Evolutionary conservation across 2,888 invertebrate species (phyloP).

Genomic region (Drosophila acutilabella): DNA sequence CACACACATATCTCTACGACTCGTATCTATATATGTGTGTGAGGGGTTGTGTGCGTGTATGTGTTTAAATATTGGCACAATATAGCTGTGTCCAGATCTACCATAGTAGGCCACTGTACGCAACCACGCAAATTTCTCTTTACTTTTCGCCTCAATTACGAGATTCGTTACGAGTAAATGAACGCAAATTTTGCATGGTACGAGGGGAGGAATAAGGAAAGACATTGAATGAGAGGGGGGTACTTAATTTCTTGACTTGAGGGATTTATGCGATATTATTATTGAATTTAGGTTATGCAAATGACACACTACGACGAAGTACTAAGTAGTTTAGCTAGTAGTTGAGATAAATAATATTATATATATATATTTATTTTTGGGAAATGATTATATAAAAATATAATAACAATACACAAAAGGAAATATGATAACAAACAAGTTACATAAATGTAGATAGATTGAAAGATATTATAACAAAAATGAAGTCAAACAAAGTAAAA

Average conservation of each 20-base stretch:
- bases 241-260: constrained; percentile 26
- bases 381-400: constrained; percentile 39
- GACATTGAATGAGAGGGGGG: not conserved
- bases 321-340: constrained; percentile 37
- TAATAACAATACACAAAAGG: constrained; percentile 21
- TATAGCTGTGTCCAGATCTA: constrained; percentile 83
- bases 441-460: constrained; percentile 28
- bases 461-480: constrained; percentile 40
- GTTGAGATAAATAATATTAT: constrained; percentile 35
- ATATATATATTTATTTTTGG: constrained; percentile 39
- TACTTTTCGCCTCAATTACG: constrained; percentile 45
- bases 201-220: constrained; percentile 8
- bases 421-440: constrained; percentile 29
- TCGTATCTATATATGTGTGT: constrained; percentile 8
- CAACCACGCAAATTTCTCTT: constrained; percentile 82
- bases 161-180: constrained; percentile 38
- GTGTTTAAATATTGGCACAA: constrained; percentile 50
- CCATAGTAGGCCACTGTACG: constrained; percentile 85
- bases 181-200: constrained; percentile 50
- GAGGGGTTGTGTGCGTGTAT: constrained; percentile 20
- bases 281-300: constrained; percentile 54
- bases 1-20: constrained; percentile 10
- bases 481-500: constrained; percentile 38
- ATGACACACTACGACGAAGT: constrained; percentile 67
- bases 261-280: constrained; percentile 40